Percentiles rank a stretch among this genome's conserved stretches.
These are phyloP conservation scores for Eristalis arbustorum DNA, from an alignment of 2,888 invertebrate genomes.

Conservation along the genomic window DNA sequence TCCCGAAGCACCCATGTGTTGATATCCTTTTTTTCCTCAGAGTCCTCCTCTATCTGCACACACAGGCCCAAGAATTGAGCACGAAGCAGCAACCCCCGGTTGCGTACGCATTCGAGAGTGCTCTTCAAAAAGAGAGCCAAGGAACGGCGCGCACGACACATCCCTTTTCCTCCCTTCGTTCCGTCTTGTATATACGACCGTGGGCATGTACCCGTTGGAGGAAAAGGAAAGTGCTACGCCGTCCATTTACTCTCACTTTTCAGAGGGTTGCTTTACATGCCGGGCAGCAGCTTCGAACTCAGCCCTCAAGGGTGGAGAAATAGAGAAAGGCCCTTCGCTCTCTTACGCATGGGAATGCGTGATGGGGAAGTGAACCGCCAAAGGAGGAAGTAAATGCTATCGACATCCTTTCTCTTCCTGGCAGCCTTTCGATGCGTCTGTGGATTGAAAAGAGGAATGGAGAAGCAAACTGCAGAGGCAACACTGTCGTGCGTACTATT, in stretches of 20 bases:
- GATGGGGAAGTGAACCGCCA: not conserved
- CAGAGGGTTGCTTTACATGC: conserved; percentile 8
- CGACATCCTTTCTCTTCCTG: conserved; percentile 33
- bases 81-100: conserved; percentile 37
- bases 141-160: not conserved
- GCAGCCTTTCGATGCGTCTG: not conserved
- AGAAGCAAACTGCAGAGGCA: conserved; percentile 15
- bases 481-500: conserved; percentile 23
- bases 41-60: not conserved
- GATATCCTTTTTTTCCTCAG: conserved; percentile 52
- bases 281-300: not conserved
- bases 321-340: not conserved
- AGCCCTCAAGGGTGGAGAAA: conserved; percentile 19
- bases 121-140: conserved; percentile 49
- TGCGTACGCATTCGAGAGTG: conserved; percentile 64
- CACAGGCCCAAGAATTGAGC: not conserved
- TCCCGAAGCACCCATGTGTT: conserved; percentile 66
- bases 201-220: not conserved
- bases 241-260: conserved; percentile 66
- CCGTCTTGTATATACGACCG: not conserved
- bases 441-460: not conserved
- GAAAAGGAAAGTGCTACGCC: conserved; percentile 25
- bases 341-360: conserved; percentile 15
- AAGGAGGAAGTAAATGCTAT: conserved; percentile 16
- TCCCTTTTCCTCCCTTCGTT: conserved; percentile 40